Evolutionary conservation across 2,797 vertebrate genomes (phyloP), one percentile per base, ranked within the genome.

Genomic region (Paramormyrops hopkinsi): DNA sequence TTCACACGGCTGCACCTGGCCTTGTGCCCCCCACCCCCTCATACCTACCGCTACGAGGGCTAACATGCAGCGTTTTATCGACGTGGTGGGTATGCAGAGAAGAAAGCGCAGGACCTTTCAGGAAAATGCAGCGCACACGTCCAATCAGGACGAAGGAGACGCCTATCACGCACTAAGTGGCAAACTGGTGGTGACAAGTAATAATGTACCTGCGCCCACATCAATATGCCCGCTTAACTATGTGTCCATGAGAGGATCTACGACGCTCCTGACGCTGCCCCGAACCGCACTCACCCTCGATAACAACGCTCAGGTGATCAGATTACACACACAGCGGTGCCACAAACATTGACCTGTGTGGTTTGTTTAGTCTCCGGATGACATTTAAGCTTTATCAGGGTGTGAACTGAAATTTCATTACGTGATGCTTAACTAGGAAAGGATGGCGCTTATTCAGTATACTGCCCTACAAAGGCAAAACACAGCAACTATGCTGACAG

Each of bases 191-290:
- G 29, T 87, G 59, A 14, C 62, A 53, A 33, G 84, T 89, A 44
- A 87, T 89, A 87, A 86, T 87, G 44, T 76, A 87, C 17, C 62
- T 89, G 22, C 0, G 17, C 3, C 48, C 48, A 62, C 7, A 76
- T 87, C 89, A 76, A 86, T 86, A 89, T 87, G 53, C 59, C 11
- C 22, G 25, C 83, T 85, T 51, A 65, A 41, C 83, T 69, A 54
- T 14, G 46, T 50, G n/a, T 22, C 48, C 59, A 29, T 46, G 29
- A n/a, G 79, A 25, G 4, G 82, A 50, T 62, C 19, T 22, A 53
- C 41, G 44, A 25, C 17, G 17, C 79, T 65, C 88, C 41, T 19
- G 7, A 41, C 22, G 17, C 54, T 17, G 22, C 19, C 46, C 44
- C 14, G 1, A 37, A 53, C 59, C 46, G 29, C 29, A 4, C 29